Base-by-base conservation (phyloP, 2,888 invertebrate genomes). In the Sinelater perroti region DNA sequence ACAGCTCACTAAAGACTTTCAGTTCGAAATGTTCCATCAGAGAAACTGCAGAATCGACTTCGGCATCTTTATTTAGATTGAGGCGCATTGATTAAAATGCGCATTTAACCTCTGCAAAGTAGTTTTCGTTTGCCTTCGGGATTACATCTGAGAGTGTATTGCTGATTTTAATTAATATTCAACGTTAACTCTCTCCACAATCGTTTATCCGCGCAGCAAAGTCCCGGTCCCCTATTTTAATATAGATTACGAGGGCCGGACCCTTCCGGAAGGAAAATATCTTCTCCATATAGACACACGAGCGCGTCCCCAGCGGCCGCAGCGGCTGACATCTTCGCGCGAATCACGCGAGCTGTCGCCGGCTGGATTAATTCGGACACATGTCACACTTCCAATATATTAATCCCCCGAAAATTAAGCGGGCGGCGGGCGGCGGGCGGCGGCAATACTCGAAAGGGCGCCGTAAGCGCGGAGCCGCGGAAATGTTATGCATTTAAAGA, bases 401-500 rank as follows among this genome's bases (percentile, higher is more conserved):
- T 45, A 55, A 55, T 55, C 53, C 46, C 51, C 46, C 20, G 21
- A 45, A 45, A 54, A 51, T 51, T 54, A 46, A 55, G 50, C 33
- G 20, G 42, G 55, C 36, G 44, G 35, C 31, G 44, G 11, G 10
- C 24, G 35, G 7, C 24, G 30, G 20, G 20, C 18, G 33, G n/a
- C 40, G 66, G 69, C 70, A 73, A 74, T 73, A 71, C 70, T 66
- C 70, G 58, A 69, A 71, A 71, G 73, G 67, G 65, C 66, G 65
- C 65, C 65, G 68, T 69, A 69, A 73, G 70, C 67, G 68, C 63
- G 63, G 64, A 66, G 66, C 65, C 64, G 66, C 67, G 70, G 63
- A 69, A 72, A 73, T 72, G 73, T 74, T 73, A 75, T 75, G 75
- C 76, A 76, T 76, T 75, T 76, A 75, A 75, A 75, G 72, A 71